Percentiles rank a stretch among this genome's conserved stretches.
phyloP scores from a whole-genome alignment of 2,113 vertebrate genomes.

The Xiphophorus couchianus region DNA sequence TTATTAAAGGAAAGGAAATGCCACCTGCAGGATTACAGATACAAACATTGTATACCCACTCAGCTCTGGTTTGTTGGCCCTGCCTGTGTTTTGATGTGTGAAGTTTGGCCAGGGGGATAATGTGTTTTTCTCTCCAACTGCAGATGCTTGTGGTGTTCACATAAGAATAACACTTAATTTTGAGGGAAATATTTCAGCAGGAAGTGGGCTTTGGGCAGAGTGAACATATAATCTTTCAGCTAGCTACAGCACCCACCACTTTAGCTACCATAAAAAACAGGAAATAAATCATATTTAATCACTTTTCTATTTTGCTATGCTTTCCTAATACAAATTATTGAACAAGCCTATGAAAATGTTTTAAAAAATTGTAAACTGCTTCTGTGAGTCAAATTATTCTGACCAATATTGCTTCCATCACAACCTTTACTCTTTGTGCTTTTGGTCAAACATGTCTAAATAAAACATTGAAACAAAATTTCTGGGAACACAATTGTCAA shows the following conservation, averaged over 20 bases:
- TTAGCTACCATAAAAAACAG: no score
- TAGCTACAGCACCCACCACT: no score
- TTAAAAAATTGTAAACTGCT: constrained; percentile 17
- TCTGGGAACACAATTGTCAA: constrained; percentile 7
- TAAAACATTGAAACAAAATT: no score
- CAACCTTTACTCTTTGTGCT: neutral
- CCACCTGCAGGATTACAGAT: no score
- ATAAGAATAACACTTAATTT: constrained; percentile 47
- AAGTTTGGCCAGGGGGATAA: constrained; percentile 27
- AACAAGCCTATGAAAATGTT: neutral
- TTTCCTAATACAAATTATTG: neutral
- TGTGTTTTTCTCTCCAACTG: constrained; percentile 28
- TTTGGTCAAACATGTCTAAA: no score
- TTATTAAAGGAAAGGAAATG: neutral
- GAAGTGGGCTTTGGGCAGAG: constrained; percentile 16
- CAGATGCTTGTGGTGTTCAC: constrained; percentile 34
- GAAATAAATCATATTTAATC: no score
- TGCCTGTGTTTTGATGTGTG: constrained; percentile 31
- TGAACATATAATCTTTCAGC: no score
- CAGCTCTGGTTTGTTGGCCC: constrained; percentile 8
- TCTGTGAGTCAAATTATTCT: constrained; percentile 25
- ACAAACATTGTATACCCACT: no score
- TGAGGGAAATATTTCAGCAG: constrained; percentile 15
- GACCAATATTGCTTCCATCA: constrained; percentile 15
- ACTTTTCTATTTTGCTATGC: neutral